Conservation (phyloP, 2,113 vertebrate genomes). For the Brienomyrus brachyistius region DNA sequence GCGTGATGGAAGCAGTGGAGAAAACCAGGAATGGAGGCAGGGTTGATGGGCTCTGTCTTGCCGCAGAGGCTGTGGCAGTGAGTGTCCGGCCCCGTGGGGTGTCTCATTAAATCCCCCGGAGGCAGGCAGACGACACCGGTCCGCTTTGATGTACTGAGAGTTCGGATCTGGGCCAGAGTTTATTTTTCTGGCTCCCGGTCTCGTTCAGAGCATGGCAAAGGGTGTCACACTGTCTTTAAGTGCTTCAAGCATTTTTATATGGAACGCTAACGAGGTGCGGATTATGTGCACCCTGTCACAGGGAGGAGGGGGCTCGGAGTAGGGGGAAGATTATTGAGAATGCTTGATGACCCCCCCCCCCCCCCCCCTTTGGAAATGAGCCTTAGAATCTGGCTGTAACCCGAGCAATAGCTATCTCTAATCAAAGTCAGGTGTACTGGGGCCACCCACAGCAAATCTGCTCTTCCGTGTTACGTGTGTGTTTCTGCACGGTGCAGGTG, state of each 20-base stretch:
- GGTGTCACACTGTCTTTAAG: background rate
- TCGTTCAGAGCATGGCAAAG: background rate
- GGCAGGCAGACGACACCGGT: background rate
- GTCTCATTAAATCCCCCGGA: background rate
- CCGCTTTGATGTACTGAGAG: background rate
- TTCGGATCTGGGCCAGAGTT: background rate
- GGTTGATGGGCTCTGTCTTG: conserved; percentile 65
- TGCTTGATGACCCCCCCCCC: background rate
- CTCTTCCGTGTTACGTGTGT: background rate
- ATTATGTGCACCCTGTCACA: background rate
- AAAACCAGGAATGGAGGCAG: conserved; percentile 74
- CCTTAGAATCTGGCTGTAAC: background rate
- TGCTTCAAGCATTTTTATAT: background rate
- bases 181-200: background rate
- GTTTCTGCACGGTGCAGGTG: background rate
- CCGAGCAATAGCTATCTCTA: background rate
- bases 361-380: background rate
- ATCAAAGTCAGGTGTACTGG: background rate
- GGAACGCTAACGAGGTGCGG: background rate
- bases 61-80: background rate
- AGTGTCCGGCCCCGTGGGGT: background rate
- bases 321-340: background rate
- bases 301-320: background rate
- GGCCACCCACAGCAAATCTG: background rate
- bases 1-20: conserved; percentile 57